These are phyloP conservation scores for Portevinia maculata DNA, from an alignment of 2,888 invertebrate genomes.

Conservation along the genomic window DNA sequence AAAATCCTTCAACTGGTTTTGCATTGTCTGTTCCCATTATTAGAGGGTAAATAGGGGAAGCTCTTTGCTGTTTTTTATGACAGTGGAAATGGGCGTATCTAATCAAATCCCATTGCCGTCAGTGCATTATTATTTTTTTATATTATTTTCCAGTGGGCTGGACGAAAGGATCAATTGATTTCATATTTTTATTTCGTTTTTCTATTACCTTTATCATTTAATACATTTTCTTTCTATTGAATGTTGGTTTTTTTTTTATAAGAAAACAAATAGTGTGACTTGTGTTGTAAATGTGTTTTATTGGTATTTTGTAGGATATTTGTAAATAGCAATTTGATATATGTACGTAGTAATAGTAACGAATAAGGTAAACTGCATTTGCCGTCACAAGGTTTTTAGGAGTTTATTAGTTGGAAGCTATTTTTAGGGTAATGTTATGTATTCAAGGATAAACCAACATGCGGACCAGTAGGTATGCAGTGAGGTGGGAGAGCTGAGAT, in stretches of 20 bases:
- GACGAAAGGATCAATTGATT: constrained; percentile 73
- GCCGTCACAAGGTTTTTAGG: no score
- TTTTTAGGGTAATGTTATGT: no score
- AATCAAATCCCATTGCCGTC: constrained; percentile 58
- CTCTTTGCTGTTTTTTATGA: constrained; percentile 47
- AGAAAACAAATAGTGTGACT: constrained; percentile 41
- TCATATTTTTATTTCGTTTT: constrained; percentile 58
- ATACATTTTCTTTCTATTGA: constrained; percentile 57
- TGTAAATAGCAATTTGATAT: no score
- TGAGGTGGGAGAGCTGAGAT: no score
- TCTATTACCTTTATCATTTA: constrained; percentile 61
- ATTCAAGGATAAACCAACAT: no score
- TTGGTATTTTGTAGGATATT: background rate
- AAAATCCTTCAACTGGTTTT: constrained; percentile 71
- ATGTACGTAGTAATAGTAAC: no score
- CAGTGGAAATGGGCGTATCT: constrained; percentile 65
- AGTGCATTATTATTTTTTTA: constrained; percentile 19
- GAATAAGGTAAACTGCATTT: no score
- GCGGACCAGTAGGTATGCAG: no score
- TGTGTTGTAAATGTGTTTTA: constrained; percentile 34
- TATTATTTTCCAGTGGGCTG: constrained; percentile 69
- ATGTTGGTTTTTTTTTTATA: constrained; percentile 34
- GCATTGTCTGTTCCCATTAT: constrained; percentile 32
- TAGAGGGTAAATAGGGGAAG: constrained; percentile 38
- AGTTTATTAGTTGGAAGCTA: no score